These are phyloP conservation scores for Latrodectus hesperus DNA, from an alignment of 2,888 invertebrate genomes.

Conservation along the genomic window DNA sequence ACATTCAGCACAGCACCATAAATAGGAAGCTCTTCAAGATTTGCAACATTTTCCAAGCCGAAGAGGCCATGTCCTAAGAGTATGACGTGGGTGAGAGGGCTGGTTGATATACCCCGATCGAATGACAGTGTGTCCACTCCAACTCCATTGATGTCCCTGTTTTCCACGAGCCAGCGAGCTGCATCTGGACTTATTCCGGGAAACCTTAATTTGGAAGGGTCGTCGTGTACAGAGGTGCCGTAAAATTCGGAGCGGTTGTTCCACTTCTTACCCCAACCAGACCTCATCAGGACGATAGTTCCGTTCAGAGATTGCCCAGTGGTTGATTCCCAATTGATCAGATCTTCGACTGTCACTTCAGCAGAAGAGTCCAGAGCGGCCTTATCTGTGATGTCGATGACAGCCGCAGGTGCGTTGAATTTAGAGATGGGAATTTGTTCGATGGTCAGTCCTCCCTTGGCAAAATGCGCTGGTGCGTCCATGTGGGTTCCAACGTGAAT, in stretches of 20 bases:
- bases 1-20: slow-evolving; percentile 74
- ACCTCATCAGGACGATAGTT: slow-evolving; percentile 76
- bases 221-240: slow-evolving; percentile 54
- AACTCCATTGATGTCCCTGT: slow-evolving; percentile 80
- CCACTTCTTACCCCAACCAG: slow-evolving; percentile 73
- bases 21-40: slow-evolving; percentile 73
- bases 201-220: slow-evolving; percentile 70
- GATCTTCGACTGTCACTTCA: slow-evolving; percentile 56
- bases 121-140: slow-evolving; percentile 81
- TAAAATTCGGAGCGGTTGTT: slow-evolving; percentile 61
- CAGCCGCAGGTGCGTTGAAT: slow-evolving; percentile 75
- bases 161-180: slow-evolving; percentile 79
- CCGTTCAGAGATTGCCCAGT: slow-evolving; percentile 76
- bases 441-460: slow-evolving; percentile 76
- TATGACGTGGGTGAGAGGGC: slow-evolving; percentile 77
- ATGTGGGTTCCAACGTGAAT: slow-evolving; percentile 82
- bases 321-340: slow-evolving; percentile 74
- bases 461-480: slow-evolving; percentile 81
- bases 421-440: slow-evolving; percentile 77
- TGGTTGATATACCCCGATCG: slow-evolving; percentile 78
- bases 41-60: slow-evolving; percentile 80
- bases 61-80: slow-evolving; percentile 77
- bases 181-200: slow-evolving; percentile 79
- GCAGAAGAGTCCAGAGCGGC: slow-evolving; percentile 52
- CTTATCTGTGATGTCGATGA: slow-evolving; percentile 68